Base-by-base conservation (phyloP, 2,797 vertebrate species). In the Lophius americanus region DNA sequence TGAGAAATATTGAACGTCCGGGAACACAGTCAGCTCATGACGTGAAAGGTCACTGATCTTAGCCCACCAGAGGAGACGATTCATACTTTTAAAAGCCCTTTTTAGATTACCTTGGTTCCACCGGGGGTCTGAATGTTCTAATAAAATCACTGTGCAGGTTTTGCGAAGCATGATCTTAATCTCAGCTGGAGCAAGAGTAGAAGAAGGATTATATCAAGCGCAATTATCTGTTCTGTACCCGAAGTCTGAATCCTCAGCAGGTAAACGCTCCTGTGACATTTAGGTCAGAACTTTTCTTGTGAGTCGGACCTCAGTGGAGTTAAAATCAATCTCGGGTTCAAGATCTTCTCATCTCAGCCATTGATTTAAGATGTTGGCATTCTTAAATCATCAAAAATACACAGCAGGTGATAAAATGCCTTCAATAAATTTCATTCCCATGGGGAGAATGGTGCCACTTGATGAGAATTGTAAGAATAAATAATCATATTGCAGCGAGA, bases 121-220 rank as follows among this genome's bases (percentile, higher is more conserved):
- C 54, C 39, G 32, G 72, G 65, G 49, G 64, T 41, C 56, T 76
- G 69, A 58, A 55, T 60, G 70, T 69, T 75, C 59, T 78, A 81
- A 84, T 83, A 65, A 84, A 82, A 82, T 79, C 43, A 62, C 39
- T 64, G 64, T 6, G 61, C 42, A 72, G 76, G 69, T 80, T 76
- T 81, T 42, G 83, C 49, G 67, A 61, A 52, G 51, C 48, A 37
- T 57, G 47, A 83, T 43, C 64, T 33, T 57, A 43, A 65, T 75
- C 73, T 73, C 52, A 67, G 75, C 58, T 67, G 65, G 37, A 75
- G 58, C 38, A 39, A 72, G 42, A 56, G 49, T 38, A 50, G 41
- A 38, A 51, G 1, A 49, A 48, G 53, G 65, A 51, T 56, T 38
- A 64, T 64, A 73, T 55, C 32, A 64, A 32, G 51, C 61, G 37